A percentile compares a stretch with the other conserved stretches of the same genome.
phyloP scores from a whole-genome alignment of 2,888 invertebrate genomes.

The Doris montereyensis region DNA sequence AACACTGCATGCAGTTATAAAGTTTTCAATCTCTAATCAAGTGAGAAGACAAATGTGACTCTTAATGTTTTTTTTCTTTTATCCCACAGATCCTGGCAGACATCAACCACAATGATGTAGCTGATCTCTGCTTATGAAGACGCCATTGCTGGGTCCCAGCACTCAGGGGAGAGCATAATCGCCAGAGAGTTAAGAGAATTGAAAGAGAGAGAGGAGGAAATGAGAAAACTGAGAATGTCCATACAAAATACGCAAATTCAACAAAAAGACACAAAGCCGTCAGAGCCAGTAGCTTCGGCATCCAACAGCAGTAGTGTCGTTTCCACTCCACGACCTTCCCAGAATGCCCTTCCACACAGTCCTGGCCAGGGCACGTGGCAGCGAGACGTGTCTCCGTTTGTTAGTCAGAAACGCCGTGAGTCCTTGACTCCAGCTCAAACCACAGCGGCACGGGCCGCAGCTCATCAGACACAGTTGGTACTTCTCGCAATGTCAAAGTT shows the following conservation, averaged over 20 bases:
- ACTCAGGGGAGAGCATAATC: conserved; percentile 72
- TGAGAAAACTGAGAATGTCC: conserved; percentile 55
- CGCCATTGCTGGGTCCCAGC: no score
- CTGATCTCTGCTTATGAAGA: no score
- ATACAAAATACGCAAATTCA: not conserved
- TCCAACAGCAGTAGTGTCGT: not conserved
- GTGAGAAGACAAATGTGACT: no score
- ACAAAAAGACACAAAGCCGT: conserved; percentile 19
- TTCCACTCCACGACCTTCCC: not conserved
- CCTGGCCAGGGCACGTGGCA: conserved; percentile 48
- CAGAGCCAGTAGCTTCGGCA: not conserved
- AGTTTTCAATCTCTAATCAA: no score
- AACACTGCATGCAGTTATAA: no score
- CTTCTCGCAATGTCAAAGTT: conserved; percentile 22
- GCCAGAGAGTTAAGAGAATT: conserved; percentile 75
- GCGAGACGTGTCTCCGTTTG: conserved; percentile 55
- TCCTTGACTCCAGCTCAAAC: conserved; percentile 54
- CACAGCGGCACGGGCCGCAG: conserved; percentile 47
- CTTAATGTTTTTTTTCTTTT: no score
- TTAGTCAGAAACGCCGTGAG: conserved; percentile 45
- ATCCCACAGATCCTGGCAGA: no score
- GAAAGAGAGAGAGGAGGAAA: conserved; percentile 75
- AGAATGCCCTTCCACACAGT: not conserved
- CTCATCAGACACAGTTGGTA: conserved; percentile 40
- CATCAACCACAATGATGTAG: no score